These are phyloP conservation scores for Lonchura striata DNA, from an alignment of 2,113 vertebrate genomes.

Conservation along the genomic window DNA sequence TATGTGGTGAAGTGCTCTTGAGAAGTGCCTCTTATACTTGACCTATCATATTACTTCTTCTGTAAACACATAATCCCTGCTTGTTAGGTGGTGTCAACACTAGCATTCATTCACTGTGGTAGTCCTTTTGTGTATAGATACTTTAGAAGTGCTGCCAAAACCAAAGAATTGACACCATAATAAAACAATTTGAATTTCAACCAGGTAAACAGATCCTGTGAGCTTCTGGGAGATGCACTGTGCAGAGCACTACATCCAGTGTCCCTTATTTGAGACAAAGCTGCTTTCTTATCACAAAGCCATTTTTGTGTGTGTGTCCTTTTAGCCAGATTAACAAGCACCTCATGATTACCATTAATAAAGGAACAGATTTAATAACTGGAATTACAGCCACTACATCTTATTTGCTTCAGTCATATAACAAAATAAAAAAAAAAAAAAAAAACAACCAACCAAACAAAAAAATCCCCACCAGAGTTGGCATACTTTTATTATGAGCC, in stretches of 20 bases:
- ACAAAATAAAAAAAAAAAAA: neutral
- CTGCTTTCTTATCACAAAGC: constrained; percentile 11
- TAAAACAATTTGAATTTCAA: constrained; percentile 87
- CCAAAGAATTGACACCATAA: constrained; percentile 83
- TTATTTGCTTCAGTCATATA: neutral
- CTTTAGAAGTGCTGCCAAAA: constrained; percentile 86
- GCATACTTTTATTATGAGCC: neutral
- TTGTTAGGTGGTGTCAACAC: constrained; percentile 97
- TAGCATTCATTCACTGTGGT: constrained; percentile 82
- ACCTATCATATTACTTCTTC: constrained; percentile 96
- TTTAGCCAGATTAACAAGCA: neutral
- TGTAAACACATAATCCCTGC: constrained; percentile 96
- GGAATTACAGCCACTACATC: neutral
- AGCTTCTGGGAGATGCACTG: constrained; percentile 28
- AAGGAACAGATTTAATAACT: neutral
- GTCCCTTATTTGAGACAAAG: constrained; percentile 48
- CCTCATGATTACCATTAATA: neutral
- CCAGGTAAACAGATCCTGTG: constrained; percentile 81
- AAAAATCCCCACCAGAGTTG: neutral
- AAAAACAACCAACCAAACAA: neutral
- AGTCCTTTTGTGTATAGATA: constrained; percentile 79
- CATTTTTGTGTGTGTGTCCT: neutral
- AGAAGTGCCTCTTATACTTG: constrained; percentile 91
- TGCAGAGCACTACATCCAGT: constrained; percentile 16
- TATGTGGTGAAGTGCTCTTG: constrained; percentile 87